A percentile compares a stretch with the other conserved stretches of the same genome.
Conservation (phyloP, 30 jellyfish, hydroid and myxozoan species). For the Pelagia noctiluca region DNA sequence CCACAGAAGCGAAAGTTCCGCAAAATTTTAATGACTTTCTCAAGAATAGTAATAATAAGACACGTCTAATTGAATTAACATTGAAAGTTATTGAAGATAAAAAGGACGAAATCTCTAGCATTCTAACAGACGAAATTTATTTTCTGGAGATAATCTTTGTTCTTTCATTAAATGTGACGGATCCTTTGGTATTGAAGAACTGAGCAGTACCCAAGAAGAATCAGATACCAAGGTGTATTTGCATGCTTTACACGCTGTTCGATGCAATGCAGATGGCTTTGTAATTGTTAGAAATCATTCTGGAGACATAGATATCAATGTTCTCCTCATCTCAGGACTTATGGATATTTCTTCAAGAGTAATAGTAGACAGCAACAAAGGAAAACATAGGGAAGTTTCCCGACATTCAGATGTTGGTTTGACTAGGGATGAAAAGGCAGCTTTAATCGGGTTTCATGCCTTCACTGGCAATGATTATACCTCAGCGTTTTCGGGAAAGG, state of each 20-base stretch:
- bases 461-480: constrained; percentile 18
- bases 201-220: constrained; percentile 49
- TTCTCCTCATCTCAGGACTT: neutral
- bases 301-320: constrained; percentile 41
- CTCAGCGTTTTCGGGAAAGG: constrained; percentile 16
- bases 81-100: constrained; percentile 8
- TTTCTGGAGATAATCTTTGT: constrained; percentile 9
- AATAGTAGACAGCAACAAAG: constrained; percentile 10
- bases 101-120: constrained; percentile 2
- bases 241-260: constrained; percentile 31
- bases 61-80: constrained; percentile 6
- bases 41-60: constrained; percentile 7
- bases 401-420: neutral
- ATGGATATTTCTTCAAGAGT: constrained; percentile 15
- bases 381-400: neutral
- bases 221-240: constrained; percentile 45
- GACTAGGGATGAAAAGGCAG: neutral
- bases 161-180: constrained; percentile 18
- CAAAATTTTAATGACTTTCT: constrained; percentile 11
- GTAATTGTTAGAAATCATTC: constrained; percentile 56
- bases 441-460: constrained; percentile 22
- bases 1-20: constrained; percentile 38
- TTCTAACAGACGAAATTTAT: neutral
- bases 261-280: constrained; percentile 28
- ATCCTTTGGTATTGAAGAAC: constrained; percentile 1